Evolutionary conservation across 2,888 invertebrate species (phyloP).

Genomic region (Meteorus cinctellus): DNA sequence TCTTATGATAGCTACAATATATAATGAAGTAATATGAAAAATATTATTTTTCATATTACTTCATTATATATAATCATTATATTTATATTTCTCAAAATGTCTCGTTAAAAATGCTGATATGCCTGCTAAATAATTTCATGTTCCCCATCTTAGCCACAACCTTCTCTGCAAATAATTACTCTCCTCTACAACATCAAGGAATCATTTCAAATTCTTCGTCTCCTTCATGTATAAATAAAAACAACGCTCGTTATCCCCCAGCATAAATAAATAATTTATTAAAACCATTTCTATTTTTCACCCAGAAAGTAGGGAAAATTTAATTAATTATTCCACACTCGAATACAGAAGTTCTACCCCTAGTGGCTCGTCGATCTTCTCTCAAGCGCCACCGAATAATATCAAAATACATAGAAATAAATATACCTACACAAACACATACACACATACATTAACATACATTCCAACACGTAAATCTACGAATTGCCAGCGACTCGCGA

Average conservation of each 20-base stretch:
- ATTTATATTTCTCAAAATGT: too few species aligned
- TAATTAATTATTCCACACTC: slow-evolving; percentile 26
- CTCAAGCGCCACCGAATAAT: not conserved
- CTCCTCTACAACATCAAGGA: not conserved
- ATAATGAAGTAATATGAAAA: too few species aligned
- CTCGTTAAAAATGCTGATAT: too few species aligned
- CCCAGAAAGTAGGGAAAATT: not conserved
- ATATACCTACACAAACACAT: not conserved
- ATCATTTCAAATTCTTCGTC: not conserved
- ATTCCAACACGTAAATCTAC: not conserved
- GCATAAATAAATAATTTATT: not conserved
- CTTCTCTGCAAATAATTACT: too few species aligned
- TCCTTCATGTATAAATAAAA: too few species aligned
- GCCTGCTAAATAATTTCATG: too few species aligned
- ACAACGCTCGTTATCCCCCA: too few species aligned
- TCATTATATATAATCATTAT: too few species aligned
- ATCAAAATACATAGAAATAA: not conserved
- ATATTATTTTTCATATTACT: too few species aligned
- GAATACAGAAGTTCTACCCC: slow-evolving; percentile 7
- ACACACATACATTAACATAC: not conserved
- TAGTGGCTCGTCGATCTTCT: slow-evolving; percentile 33
- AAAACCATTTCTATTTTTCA: not conserved
- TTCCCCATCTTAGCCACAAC: too few species aligned
- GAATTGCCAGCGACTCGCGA: slow-evolving; percentile 3
- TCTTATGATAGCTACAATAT: too few species aligned